Percentiles rank a stretch among this genome's conserved stretches.
These are phyloP conservation scores for Cepphus grylle DNA, from an alignment of 2,113 vertebrate genomes.

Conservation along the genomic window DNA sequence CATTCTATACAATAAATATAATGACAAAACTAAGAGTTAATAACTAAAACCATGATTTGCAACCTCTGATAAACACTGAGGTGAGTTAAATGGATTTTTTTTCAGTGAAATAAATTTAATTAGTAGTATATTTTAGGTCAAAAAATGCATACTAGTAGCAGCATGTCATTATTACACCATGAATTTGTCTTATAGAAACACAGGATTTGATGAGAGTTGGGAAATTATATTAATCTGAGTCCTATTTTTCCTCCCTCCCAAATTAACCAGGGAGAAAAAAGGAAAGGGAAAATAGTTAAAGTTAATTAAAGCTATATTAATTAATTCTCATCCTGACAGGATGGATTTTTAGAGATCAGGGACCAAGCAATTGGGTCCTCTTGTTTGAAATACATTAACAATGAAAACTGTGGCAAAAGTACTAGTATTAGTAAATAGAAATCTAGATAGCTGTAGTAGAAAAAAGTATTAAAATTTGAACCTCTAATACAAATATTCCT, in stretches of 20 bases:
- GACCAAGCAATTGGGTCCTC: not conserved
- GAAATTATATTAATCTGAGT: not conserved
- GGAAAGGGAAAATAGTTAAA: not conserved
- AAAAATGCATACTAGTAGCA: not conserved
- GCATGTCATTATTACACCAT: not conserved
- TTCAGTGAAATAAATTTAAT: constrained; percentile 12
- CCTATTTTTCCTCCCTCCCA: not conserved
- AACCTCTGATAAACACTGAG: not conserved
- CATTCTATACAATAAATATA: not conserved
- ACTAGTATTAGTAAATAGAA: not conserved
- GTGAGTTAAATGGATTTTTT: not conserved
- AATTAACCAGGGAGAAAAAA: not conserved
- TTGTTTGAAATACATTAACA: not conserved
- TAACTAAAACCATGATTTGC: not conserved
- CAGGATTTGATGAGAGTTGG: not conserved
- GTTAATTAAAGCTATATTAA: constrained; percentile 33
- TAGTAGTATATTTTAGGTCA: not conserved
- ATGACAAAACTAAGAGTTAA: not conserved
- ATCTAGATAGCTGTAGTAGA: not conserved
- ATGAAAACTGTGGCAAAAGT: not conserved
- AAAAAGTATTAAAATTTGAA: not conserved
- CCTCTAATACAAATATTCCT: not conserved
- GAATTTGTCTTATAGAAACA: not conserved
- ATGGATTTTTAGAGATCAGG: constrained; percentile 20
- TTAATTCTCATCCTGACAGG: not conserved